Evolutionary conservation across 2,113 vertebrate genomes (phyloP).

Genomic region (Proterorhinus semilunaris): DNA sequence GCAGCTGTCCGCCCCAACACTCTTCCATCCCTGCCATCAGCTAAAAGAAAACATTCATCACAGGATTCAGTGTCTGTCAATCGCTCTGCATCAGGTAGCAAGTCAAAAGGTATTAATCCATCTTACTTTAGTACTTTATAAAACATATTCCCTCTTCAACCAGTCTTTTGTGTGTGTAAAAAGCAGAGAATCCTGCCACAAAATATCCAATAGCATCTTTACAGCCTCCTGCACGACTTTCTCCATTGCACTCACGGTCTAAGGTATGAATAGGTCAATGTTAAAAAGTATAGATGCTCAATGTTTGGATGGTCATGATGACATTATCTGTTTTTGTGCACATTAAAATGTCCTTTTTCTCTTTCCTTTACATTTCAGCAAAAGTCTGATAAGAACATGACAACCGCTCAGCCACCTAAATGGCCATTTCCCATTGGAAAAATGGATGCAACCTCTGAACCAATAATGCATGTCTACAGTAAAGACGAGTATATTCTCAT

Average conservation of each 20-base stretch:
- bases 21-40: neutral
- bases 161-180: neutral
- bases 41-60: neutral
- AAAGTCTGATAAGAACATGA: slow-evolving; percentile 14
- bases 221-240: slow-evolving; percentile 24
- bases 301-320: too few species aligned
- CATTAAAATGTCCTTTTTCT: neutral
- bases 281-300: neutral
- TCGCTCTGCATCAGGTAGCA: neutral
- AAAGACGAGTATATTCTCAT: slow-evolving; percentile 80
- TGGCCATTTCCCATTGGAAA: slow-evolving; percentile 27
- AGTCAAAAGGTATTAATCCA: neutral
- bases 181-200: neutral
- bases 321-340: neutral
- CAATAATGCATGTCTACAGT: slow-evolving; percentile 71
- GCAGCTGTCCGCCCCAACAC: neutral
- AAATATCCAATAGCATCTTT: neutral
- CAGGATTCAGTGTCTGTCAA: neutral
- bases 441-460: neutral
- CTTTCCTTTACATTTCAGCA: slow-evolving; percentile 24
- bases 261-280: slow-evolving; percentile 8
- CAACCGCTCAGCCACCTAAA: slow-evolving; percentile 58
- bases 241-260: slow-evolving; percentile 15
- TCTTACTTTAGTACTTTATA: neutral
- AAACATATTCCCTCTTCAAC: neutral